Percentiles rank a stretch among this genome's conserved stretches.
Conservation (phyloP, 2,888 invertebrate species). For the Rhamphomyia laevipes region DNA sequence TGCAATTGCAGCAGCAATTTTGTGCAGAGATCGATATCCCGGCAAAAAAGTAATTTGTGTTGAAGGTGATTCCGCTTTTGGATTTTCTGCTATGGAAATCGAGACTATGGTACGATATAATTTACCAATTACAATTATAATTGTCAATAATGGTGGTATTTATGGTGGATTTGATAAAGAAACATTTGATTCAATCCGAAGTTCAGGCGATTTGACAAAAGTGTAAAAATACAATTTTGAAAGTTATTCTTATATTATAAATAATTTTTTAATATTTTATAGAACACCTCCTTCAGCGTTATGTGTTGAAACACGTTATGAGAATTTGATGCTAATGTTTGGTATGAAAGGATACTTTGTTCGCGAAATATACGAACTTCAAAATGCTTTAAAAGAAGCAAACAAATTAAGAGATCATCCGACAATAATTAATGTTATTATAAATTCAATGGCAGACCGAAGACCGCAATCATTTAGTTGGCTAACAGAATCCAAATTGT, state of each 20-base stretch:
- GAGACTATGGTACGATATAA: constrained; percentile 94
- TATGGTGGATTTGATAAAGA: constrained; percentile 75
- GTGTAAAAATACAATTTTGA: constrained; percentile 44
- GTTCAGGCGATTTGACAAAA: constrained; percentile 57
- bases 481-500: constrained; percentile 87
- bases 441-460: constrained; percentile 75
- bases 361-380: constrained; percentile 62
- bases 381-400: constrained; percentile 54
- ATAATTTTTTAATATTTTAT: constrained; percentile 20
- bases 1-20: constrained; percentile 83
- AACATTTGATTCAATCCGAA: constrained; percentile 56
- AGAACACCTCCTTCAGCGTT: constrained; percentile 80
- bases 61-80: constrained; percentile 96
- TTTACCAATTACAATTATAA: constrained; percentile 76
- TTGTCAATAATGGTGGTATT: constrained; percentile 94
- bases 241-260: neutral
- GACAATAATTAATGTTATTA: constrained; percentile 81
- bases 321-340: constrained; percentile 81
- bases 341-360: constrained; percentile 71
- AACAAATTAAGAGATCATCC: constrained; percentile 61
- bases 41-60: constrained; percentile 80
- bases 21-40: constrained; percentile 71
- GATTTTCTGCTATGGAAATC: constrained; percentile 96
- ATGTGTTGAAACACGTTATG: constrained; percentile 69
- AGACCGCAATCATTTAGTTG: constrained; percentile 86